These are phyloP conservation scores for Polyergus mexicanus DNA, from an alignment of 1,140 invertebrate species.

Conservation along the genomic window DNA sequence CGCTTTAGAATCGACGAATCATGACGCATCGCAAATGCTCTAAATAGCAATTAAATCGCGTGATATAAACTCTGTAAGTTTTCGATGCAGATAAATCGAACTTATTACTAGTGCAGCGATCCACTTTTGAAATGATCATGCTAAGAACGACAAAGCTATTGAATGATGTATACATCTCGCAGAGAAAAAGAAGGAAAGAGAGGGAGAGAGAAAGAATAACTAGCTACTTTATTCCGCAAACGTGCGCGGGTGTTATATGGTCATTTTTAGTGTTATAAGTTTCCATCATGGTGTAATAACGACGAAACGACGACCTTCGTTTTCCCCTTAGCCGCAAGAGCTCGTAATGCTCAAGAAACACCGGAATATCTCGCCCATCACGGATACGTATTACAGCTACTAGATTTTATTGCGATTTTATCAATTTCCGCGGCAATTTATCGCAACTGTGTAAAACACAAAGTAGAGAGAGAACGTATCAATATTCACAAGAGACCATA, in stretches of 20 bases:
- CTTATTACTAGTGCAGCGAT: constrained; percentile 64
- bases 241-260: constrained; percentile 44
- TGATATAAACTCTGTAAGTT: constrained; percentile 53
- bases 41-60: constrained; percentile 65
- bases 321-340: background rate
- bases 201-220: constrained; percentile 57
- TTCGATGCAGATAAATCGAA: constrained; percentile 64
- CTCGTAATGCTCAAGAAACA: constrained; percentile 23
- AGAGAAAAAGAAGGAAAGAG: no score
- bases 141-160: constrained; percentile 63
- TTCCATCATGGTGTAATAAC: constrained; percentile 45
- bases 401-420: constrained; percentile 66
- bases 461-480: background rate
- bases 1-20: constrained; percentile 60
- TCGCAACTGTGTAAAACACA: constrained; percentile 17
- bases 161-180: constrained; percentile 42
- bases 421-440: constrained; percentile 44
- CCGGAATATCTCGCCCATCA: constrained; percentile 34
- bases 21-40: constrained; percentile 72
- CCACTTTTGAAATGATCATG: constrained; percentile 69
- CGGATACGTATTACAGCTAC: background rate
- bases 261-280: constrained; percentile 35
- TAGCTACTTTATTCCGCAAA: constrained; percentile 61
- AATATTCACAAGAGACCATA: background rate
- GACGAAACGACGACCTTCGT: constrained; percentile 24